Percentiles rank a stretch among this genome's conserved stretches.
Evolutionary conservation across 2,113 vertebrate genomes (phyloP).

Genomic region (Candoia aspera): DNA sequence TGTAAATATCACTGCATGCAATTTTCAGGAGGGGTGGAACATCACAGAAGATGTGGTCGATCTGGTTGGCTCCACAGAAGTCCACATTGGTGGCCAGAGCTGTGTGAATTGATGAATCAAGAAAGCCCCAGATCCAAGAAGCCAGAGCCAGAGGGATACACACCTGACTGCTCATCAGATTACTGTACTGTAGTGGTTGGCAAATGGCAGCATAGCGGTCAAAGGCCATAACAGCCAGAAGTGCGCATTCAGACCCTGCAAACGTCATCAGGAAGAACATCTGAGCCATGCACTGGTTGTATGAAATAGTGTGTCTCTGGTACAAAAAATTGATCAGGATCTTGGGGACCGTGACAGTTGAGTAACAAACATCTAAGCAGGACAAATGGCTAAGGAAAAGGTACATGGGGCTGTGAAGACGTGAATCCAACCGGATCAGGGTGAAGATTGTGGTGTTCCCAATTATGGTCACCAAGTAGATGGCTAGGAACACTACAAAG

Average conservation of each 20-base stretch:
- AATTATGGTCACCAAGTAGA: conserved; percentile 36
- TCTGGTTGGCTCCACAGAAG: background rate
- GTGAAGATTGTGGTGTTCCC: conserved; percentile 45
- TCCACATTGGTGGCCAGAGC: background rate
- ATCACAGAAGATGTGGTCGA: background rate
- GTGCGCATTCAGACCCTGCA: background rate
- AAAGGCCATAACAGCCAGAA: background rate
- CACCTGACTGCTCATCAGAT: background rate
- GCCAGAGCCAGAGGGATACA: background rate
- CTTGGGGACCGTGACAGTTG: background rate
- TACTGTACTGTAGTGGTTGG: background rate
- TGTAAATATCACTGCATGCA: background rate
- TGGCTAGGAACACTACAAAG: conserved; percentile 44
- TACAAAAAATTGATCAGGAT: background rate
- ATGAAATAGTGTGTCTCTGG: background rate
- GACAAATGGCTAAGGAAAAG: conserved; percentile 22
- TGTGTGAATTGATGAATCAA: background rate
- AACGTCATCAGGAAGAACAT: background rate
- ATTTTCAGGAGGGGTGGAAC: background rate
- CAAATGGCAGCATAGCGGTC: background rate
- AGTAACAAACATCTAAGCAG: background rate
- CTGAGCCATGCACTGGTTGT: background rate
- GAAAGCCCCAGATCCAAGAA: background rate
- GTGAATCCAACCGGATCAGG: conserved; percentile 33
- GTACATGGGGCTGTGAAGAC: conserved; percentile 55